phyloP scores from a whole-genome alignment of 2,797 vertebrate species.

The Percopsis omiscomaycus region DNA sequence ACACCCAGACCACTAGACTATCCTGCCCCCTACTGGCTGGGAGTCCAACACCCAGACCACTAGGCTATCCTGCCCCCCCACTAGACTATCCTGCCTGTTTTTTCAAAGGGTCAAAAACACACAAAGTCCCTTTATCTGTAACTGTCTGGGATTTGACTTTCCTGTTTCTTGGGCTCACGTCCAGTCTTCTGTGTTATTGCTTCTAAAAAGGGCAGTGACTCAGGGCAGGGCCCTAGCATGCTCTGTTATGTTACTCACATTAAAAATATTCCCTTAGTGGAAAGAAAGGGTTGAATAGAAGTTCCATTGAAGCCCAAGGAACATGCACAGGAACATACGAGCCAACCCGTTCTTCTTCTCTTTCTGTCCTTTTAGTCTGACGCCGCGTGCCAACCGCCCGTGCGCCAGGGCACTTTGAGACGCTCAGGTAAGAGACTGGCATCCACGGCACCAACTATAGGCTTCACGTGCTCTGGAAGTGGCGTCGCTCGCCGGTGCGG shows the following conservation, averaged over 20 bases:
- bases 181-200: neutral
- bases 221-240: conserved; percentile 42
- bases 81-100: neutral
- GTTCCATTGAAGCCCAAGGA: conserved; percentile 23
- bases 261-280: conserved; percentile 54
- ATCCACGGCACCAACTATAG: conserved; percentile 7
- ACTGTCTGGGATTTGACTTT: conserved; percentile 5
- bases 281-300: conserved; percentile 37
- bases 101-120: conserved; percentile 13
- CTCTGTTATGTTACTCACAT: conserved; percentile 56
- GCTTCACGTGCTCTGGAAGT: conserved; percentile 3
- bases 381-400: conserved; percentile 56
- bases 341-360: conserved; percentile 37
- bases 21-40: no score
- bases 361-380: conserved; percentile 58
- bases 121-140: conserved; percentile 3
- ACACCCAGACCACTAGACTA: no score
- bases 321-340: conserved; percentile 7
- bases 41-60: no score
- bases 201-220: conserved; percentile 54
- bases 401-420: conserved; percentile 45
- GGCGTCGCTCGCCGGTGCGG: neutral
- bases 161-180: neutral
- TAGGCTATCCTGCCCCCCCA: no score
- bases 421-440: conserved; percentile 66